These are phyloP conservation scores for Brachionus angularis DNA, from an alignment of 1,140 invertebrate genomes.

Conservation along the genomic window DNA sequence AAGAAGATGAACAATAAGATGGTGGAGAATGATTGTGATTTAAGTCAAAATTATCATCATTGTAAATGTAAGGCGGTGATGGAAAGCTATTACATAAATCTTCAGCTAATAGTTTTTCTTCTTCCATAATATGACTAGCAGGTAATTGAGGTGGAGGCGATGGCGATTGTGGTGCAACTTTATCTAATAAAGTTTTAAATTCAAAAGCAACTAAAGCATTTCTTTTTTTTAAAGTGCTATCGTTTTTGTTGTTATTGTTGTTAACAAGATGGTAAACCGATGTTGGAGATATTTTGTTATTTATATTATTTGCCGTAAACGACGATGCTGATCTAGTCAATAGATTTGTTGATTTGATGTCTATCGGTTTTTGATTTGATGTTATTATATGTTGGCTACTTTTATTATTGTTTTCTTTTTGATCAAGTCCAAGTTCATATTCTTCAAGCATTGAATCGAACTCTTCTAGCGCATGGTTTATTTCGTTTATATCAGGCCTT, in stretches of 20 bases:
- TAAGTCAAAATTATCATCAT: not conserved
- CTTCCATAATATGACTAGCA: conserved; percentile 14
- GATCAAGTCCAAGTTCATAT: not conserved
- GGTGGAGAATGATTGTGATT: conserved; percentile 1
- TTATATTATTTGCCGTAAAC: not conserved
- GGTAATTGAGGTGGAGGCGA: conserved; percentile 8
- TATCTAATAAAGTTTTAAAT: conserved; percentile 39
- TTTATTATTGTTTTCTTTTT: conserved; percentile 5
- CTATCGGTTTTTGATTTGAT: not conserved
- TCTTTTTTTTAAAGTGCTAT: conserved; percentile 38
- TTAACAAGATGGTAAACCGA: conserved; percentile 32
- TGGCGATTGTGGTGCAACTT: not conserved
- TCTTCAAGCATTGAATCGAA: conserved; percentile 38
- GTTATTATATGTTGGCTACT: not conserved
- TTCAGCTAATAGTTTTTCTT: conserved; percentile 10
- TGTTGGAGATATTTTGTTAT: conserved; percentile 29
- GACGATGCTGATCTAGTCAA: conserved; percentile 15
- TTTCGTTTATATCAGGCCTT: conserved; percentile 42
- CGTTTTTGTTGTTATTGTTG: conserved; percentile 38
- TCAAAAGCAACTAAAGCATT: conserved; percentile 42
- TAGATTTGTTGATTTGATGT: too few species aligned
- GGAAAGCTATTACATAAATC: conserved; percentile 5
- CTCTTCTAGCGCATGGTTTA: conserved; percentile 33
- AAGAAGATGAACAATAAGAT: conserved; percentile 23
- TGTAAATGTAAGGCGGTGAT: conserved; percentile 36